Conservation (phyloP, 2,113 vertebrate species). For the Pleuronectes platessa region DNA sequence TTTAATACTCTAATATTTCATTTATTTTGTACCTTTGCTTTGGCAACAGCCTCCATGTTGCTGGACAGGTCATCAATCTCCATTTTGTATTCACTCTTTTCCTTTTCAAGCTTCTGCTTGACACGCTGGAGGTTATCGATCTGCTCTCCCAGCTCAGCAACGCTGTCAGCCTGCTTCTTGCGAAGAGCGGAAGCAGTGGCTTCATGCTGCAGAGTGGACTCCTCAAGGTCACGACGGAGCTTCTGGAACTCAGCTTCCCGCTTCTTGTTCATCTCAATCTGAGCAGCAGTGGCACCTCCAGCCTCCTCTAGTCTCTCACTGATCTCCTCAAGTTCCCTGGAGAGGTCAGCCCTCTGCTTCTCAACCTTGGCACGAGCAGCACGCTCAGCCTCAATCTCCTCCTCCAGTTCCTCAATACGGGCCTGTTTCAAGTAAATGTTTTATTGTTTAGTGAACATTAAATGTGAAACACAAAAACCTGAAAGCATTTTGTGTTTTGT, state of each 20-base stretch:
- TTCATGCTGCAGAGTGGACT: constrained; percentile 92
- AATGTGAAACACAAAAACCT: neutral
- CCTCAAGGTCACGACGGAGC: constrained; percentile 89
- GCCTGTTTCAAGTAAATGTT: constrained; percentile 41
- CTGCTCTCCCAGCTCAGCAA: constrained; percentile 59
- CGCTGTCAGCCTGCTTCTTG: constrained; percentile 88
- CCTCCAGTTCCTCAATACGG: constrained; percentile 81
- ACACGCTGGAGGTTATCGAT: constrained; percentile 25
- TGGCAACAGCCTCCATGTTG: constrained; percentile 26
- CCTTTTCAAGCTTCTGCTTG: constrained; percentile 26
- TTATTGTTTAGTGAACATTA: neutral
- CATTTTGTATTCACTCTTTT: constrained; percentile 21
- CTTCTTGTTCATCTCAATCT: constrained; percentile 83
- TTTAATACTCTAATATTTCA: neutral
- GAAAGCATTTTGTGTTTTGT: neutral
- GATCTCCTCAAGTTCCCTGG: constrained; percentile 92
- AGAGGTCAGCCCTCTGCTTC: constrained; percentile 88
- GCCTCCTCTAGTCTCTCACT: constrained; percentile 85
- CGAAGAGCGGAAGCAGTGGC: constrained; percentile 84
- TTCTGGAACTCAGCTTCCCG: constrained; percentile 87
- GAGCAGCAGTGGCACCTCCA: constrained; percentile 78
- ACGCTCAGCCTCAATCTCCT: constrained; percentile 81
- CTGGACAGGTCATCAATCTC: constrained; percentile 24
- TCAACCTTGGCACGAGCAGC: constrained; percentile 85
- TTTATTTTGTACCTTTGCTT: constrained; percentile 3